Percentiles rank a stretch among this genome's conserved stretches.
These are phyloP conservation scores for Puntigrus tetrazona DNA, from an alignment of 2,113 vertebrate species.

Conservation along the genomic window DNA sequence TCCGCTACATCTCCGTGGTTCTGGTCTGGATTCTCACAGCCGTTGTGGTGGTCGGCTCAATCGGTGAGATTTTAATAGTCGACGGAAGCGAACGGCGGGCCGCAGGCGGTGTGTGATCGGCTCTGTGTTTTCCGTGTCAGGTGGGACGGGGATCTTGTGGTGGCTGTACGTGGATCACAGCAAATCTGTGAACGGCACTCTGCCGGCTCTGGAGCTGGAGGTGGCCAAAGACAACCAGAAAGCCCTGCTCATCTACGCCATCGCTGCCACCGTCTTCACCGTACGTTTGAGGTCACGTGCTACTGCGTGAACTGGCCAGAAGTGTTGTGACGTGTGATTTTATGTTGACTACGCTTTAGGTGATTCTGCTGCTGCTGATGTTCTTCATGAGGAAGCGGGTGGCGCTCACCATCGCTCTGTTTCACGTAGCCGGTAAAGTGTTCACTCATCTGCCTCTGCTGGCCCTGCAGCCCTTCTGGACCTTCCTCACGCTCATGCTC, in stretches of 20 bases:
- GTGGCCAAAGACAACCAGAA: slow-evolving; percentile 88
- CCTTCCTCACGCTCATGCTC: slow-evolving; percentile 89
- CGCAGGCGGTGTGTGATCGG: not conserved
- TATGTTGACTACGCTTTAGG: too few relatives aligned
- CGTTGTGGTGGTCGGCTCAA: slow-evolving; percentile 87
- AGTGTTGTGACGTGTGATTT: too few relatives aligned
- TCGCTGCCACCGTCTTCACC: slow-evolving; percentile 90
- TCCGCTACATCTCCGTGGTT: slow-evolving; percentile 93
- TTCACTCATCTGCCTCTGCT: slow-evolving; percentile 91
- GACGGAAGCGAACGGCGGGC: not conserved
- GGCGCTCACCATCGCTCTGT: slow-evolving; percentile 94
- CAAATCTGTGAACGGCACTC: slow-evolving; percentile 66
- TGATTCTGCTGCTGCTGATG: slow-evolving; percentile 89
- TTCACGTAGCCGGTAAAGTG: slow-evolving; percentile 96
- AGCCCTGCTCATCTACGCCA: slow-evolving; percentile 89
- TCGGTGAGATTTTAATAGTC: slow-evolving; percentile 78
- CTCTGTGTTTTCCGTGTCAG: slow-evolving; percentile 67
- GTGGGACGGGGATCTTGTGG: slow-evolving; percentile 90
- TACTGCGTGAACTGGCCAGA: not conserved
- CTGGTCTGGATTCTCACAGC: slow-evolving; percentile 93
- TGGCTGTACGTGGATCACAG: slow-evolving; percentile 90
- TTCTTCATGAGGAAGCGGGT: slow-evolving; percentile 95
- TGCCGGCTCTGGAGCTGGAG: slow-evolving; percentile 76
- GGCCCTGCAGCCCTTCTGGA: slow-evolving; percentile 95
- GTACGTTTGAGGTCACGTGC: slow-evolving; percentile 66